These are phyloP conservation scores for Drosophila austrosaltans DNA, from an alignment of 2,888 invertebrate species.

Conservation along the genomic window DNA sequence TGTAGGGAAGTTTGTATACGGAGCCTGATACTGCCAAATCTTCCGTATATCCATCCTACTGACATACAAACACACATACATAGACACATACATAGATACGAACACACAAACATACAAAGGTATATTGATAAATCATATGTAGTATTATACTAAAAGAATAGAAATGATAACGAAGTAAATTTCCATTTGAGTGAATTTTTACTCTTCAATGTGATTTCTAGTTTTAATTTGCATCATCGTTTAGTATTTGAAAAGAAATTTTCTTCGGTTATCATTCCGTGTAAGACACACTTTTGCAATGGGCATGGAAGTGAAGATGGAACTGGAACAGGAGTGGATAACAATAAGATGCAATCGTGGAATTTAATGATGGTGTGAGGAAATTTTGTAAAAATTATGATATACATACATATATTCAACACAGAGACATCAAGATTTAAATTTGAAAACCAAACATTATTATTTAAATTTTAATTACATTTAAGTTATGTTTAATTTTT, in stretches of 20 bases:
- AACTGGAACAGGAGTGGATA: constrained; percentile 18
- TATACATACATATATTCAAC: constrained; percentile 41
- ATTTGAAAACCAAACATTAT: constrained; percentile 41
- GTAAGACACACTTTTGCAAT: constrained; percentile 5
- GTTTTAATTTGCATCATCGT: background rate
- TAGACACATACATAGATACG: constrained; percentile 18
- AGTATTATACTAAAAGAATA: background rate
- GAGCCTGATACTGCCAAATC: background rate
- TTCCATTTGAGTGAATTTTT: background rate
- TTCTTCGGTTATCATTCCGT: constrained; percentile 3
- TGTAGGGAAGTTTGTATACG: background rate
- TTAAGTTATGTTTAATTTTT: constrained; percentile 50
- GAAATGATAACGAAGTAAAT: constrained; percentile 5
- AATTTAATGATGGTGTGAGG: constrained; percentile 15
- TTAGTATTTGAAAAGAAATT: background rate
- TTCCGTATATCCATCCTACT: constrained; percentile 1
- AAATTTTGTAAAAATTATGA: constrained; percentile 23
- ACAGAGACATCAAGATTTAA: constrained; percentile 57
- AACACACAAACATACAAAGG: constrained; percentile 6
- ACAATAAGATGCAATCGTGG: constrained; percentile 24
- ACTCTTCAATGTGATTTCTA: background rate
- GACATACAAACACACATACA: constrained; percentile 31
- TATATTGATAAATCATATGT: constrained; percentile 4
- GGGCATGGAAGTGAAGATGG: constrained; percentile 12
- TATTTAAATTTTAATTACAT: constrained; percentile 55